Base-by-base conservation (phyloP, 2,888 invertebrate genomes). In the Scelioninae gen. 2 region DNA sequence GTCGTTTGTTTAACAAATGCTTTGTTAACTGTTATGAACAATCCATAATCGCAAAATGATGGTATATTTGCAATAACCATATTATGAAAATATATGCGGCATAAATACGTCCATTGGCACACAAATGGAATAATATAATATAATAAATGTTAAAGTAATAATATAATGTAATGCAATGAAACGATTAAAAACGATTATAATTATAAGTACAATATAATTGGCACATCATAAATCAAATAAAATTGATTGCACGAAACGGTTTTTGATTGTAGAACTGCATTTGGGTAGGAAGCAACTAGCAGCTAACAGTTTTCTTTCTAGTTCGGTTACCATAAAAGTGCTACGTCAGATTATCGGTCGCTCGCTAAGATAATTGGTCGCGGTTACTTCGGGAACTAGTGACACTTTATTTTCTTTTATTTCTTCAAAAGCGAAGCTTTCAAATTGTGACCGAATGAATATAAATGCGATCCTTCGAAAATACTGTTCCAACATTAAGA, bases 171-270 rank as follows among this genome's bases (percentile, higher is more conserved):
- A n/a, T n/a, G n/a, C n/a, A n/a, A n/a, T n/a, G n/a, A n/a, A n/a
- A n/a, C n/a, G n/a, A n/a, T n/a, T n/a, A n/a, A n/a, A n/a, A n/a
- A n/a, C n/a, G 9, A 31, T 28, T 39, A 18, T 15, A 46, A 70
- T 43, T 43, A 70, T 41, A 45, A 65, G 37, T 50, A 55, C 15
- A 57, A 55, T 69, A 69, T 48, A 63, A 70, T 70, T 70, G 70
- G 70, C 63, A 70, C 70, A 13, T 70, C 9, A 16, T 63, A 52
- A 68, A 43, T 58, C 22, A 39, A 50, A 52, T 68, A 68, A 28
- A 67, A 67, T 68, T 28, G 22, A 58, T 68, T 68, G 50, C 67
- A 52, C 58, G 25, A 43, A 52, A 35, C 11, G 3, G 16, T 18
- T 37, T 25, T 57, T 33, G 25, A 48, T 50, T 65, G 33, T 15